A percentile compares a stretch with the other conserved stretches of the same genome.
These are phyloP conservation scores for Aporophyla lueneburgensis DNA, from an alignment of 2,888 invertebrate species.

Conservation along the genomic window DNA sequence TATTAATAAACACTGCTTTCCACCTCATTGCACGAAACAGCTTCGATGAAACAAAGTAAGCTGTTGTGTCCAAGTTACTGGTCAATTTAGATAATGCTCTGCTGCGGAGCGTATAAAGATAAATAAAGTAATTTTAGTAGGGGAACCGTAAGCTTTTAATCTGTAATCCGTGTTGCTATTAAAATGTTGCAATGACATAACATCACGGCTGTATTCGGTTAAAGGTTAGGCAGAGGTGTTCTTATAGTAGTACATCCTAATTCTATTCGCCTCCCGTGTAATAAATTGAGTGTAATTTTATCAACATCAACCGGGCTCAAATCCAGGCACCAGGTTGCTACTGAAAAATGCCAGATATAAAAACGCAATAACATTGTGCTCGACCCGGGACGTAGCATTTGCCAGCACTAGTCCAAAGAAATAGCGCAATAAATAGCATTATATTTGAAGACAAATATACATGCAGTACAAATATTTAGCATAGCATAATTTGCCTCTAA, in stretches of 20 bases:
- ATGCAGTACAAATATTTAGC: too few relatives aligned
- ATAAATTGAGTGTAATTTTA: too few relatives aligned
- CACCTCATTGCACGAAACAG: constrained; percentile 69
- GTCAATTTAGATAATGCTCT: constrained; percentile 58
- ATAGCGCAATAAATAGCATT: too few relatives aligned
- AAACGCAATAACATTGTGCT: neutral
- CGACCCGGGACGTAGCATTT: too few relatives aligned
- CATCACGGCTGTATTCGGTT: neutral
- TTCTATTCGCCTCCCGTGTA: too few relatives aligned
- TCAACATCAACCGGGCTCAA: neutral
- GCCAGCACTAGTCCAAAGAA: too few relatives aligned
- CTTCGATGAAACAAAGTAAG: constrained; percentile 73
- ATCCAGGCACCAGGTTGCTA: neutral
- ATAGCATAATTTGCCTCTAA: too few relatives aligned
- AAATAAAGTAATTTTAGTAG: neutral
- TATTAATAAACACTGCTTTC: constrained; percentile 69
- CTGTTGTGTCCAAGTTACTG: constrained; percentile 68
- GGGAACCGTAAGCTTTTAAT: neutral
- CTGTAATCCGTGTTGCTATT: neutral
- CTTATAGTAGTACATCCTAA: too few relatives aligned
- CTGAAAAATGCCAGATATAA: neutral
- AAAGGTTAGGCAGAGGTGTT: too few relatives aligned
- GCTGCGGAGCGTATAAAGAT: neutral
- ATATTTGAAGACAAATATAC: too few relatives aligned
- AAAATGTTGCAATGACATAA: neutral